Percentiles rank a stretch among this genome's conserved stretches.
These are phyloP conservation scores for Trachurus trachurus DNA, from an alignment of 2,797 vertebrate species.

Conservation along the genomic window DNA sequence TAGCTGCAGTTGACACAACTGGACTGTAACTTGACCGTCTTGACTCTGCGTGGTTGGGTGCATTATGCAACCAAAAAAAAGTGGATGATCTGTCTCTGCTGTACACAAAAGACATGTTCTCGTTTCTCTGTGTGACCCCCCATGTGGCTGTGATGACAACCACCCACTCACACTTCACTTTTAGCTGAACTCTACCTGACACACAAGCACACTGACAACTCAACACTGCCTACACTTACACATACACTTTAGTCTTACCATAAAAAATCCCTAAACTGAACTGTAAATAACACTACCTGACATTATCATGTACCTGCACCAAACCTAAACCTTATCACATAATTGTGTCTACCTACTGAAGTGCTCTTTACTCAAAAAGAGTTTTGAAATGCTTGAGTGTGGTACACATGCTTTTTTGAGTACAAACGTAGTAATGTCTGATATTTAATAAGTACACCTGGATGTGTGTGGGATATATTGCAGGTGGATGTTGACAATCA, in stretches of 20 bases:
- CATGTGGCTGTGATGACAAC: conserved; percentile 51
- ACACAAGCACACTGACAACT: conserved; percentile 31
- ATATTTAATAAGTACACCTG: not conserved
- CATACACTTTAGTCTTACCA: not conserved
- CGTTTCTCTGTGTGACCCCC: conserved; percentile 48
- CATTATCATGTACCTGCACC: not conserved
- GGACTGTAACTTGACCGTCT: conserved; percentile 53
- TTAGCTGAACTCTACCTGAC: conserved; percentile 40
- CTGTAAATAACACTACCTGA: not conserved
- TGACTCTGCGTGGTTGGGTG: conserved; percentile 53
- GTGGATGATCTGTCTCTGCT: conserved; percentile 22
- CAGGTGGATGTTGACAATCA: not conserved
- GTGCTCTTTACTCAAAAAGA: not conserved
- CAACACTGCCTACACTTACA: conserved; percentile 6
- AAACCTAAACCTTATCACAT: not conserved
- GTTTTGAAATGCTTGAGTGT: not conserved
- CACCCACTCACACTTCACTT: conserved; percentile 57
- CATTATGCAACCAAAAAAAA: conserved; percentile 52
- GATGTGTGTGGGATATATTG: not conserved
- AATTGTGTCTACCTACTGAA: not conserved
- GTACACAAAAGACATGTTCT: conserved; percentile 29
- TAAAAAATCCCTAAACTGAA: conserved; percentile 3
- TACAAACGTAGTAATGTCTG: not conserved
- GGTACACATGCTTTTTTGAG: not conserved
- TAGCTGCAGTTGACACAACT: conserved; percentile 49